Conservation (phyloP, 2,888 invertebrate species). For the Aelia acuminata region DNA sequence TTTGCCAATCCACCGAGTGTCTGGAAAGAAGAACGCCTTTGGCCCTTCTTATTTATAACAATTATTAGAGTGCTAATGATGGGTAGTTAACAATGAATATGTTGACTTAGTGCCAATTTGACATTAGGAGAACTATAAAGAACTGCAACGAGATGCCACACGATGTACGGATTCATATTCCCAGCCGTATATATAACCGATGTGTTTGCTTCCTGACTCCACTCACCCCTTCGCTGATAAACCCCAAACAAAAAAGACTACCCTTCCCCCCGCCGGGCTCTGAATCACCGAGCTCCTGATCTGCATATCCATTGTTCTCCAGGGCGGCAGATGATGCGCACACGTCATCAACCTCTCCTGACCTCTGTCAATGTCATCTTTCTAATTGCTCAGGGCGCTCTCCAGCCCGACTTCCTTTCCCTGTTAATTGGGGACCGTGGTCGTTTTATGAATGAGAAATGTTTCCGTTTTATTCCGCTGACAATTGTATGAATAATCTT, state of each 20-base stretch:
- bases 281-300: background rate
- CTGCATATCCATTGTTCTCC: conserved; percentile 15
- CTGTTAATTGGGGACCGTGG: background rate
- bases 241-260: background rate
- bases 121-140: too few species aligned
- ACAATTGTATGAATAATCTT: too few species aligned
- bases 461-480: background rate
- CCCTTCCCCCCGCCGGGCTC: background rate
- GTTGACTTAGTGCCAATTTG: too few species aligned
- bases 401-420: background rate
- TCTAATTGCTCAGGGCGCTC: background rate
- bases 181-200: background rate
- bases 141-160: too few species aligned
- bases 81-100: too few species aligned
- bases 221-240: background rate
- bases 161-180: too few species aligned
- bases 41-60: too few species aligned
- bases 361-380: conserved; percentile 30
- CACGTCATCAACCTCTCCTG: conserved; percentile 39
- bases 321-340: conserved; percentile 1
- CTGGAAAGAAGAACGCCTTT: too few species aligned
- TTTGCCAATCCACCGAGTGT: too few species aligned
- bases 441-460: background rate
- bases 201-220: background rate
- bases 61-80: too few species aligned